phyloP scores from a whole-genome alignment of 2,113 vertebrate species.

The Eptesicus fuscus region DNA sequence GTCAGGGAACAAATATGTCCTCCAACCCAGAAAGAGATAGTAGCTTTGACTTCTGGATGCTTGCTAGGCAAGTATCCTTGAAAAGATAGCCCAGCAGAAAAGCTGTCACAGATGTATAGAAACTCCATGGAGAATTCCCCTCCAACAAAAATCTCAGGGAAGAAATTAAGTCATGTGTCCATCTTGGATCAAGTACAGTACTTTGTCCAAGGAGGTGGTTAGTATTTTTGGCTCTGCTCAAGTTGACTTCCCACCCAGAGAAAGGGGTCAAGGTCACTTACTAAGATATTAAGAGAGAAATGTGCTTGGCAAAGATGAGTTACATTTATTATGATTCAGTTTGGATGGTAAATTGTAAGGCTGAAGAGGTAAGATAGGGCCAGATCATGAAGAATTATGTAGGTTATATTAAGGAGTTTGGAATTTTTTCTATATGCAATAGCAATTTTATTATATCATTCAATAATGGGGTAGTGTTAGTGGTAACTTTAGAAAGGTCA shows the following conservation, averaged over 20 bases:
- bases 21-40: neutral
- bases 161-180: neutral
- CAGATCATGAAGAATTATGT: neutral
- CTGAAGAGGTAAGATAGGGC: neutral
- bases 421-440: neutral
- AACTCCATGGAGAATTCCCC: neutral
- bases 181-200: neutral
- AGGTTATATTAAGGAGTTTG: neutral
- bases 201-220: neutral
- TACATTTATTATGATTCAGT: neutral
- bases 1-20: neutral
- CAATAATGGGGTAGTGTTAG: neutral
- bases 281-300: neutral
- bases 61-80: neutral
- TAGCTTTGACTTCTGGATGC: neutral
- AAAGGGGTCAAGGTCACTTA: neutral
- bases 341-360: neutral
- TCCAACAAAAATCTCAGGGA: neutral
- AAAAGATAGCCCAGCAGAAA: neutral
- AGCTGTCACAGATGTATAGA: neutral
- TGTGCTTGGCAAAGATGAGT: neutral
- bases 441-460: conserved; percentile 17
- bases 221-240: neutral
- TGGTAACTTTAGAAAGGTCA: neutral
- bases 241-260: neutral